Base-by-base conservation (phyloP, 2,797 vertebrate species). In the Pagetopsis macropterus region DNA sequence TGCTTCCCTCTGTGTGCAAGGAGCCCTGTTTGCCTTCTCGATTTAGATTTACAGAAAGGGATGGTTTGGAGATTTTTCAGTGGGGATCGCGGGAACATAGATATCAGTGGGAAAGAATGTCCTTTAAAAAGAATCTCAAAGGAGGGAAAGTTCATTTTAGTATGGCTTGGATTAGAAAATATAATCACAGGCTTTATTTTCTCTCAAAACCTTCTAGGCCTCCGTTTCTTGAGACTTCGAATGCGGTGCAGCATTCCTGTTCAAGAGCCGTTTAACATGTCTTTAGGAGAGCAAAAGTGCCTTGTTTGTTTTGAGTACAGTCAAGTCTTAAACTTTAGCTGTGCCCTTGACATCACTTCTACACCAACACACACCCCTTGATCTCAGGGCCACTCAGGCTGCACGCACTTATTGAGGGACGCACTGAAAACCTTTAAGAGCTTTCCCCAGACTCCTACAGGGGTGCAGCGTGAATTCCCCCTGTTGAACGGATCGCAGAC, bases 21-120 rank as follows among this genome's bases (percentile, higher is more conserved):
- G 54, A 84, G 59, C 43, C 65, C 58, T 21, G 55, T 77, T 84
- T 76, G 70, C 82, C 75, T 82, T 75, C 83, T 88, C 5, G 9
- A 87, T 91, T 89, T 83, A 89, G 89, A 92, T 91, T 91, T 93
- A 91, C 85, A 89, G 88, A 89, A 91, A 88, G 75, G 74, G 74
- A 86, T 57, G 57, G 74, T 84, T 84, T 83, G 60, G 74, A 86
- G 78, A 81, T 79, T 87, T 87, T 79, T 76, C 75, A 72, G 75
- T 21, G 12, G 64, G 70, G 72, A 83, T 63, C 1, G 5, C 74
- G 77, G 82, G 75, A 87, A 83, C 72, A 70, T 46, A 84, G 62
- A 87, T 84, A 81, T 65, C 31, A 40, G 51, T 64, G 43, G n/a
- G 21, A 65, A 40, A 70, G 19, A 66, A 23, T n/a, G 12, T 4